Evolutionary conservation across 1,140 invertebrate species (phyloP).

Genomic region (Galendromus occidentalis): DNA sequence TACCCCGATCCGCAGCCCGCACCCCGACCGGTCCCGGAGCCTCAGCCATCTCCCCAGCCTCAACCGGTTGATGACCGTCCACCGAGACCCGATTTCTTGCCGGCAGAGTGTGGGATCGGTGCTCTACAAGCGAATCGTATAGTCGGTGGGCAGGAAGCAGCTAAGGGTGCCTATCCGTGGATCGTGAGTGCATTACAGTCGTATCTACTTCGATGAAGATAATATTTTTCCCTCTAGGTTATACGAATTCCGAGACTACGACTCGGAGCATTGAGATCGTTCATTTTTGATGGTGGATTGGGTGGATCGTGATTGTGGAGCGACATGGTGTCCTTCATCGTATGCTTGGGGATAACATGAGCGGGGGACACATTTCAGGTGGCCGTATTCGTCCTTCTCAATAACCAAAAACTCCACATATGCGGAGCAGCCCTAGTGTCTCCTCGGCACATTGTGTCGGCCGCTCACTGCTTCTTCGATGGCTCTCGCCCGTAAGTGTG

Average conservation of each 20-base stretch:
- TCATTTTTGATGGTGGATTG: no score
- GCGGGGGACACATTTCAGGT: slow-evolving; percentile 22
- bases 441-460: slow-evolving; percentile 73
- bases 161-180: slow-evolving; percentile 19
- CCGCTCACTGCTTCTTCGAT: slow-evolving; percentile 68
- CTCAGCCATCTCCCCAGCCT: background rate
- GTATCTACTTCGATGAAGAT: slow-evolving; percentile 6
- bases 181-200: slow-evolving; percentile 18
- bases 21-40: background rate
- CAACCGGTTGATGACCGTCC: background rate
- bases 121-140: slow-evolving; percentile 13
- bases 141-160: slow-evolving; percentile 17
- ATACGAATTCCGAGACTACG: no score
- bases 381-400: slow-evolving; percentile 42
- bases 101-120: background rate
- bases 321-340: no score
- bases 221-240: slow-evolving; percentile 22
- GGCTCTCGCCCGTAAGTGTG: slow-evolving; percentile 1
- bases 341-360: no score
- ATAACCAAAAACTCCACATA: slow-evolving; percentile 50
- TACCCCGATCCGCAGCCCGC: background rate
- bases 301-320: no score
- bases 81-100: background rate
- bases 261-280: no score
- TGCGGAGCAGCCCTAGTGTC: slow-evolving; percentile 84